Conservation (phyloP, 1,140 invertebrate genomes). For the Acromyrmex heyeri region DNA sequence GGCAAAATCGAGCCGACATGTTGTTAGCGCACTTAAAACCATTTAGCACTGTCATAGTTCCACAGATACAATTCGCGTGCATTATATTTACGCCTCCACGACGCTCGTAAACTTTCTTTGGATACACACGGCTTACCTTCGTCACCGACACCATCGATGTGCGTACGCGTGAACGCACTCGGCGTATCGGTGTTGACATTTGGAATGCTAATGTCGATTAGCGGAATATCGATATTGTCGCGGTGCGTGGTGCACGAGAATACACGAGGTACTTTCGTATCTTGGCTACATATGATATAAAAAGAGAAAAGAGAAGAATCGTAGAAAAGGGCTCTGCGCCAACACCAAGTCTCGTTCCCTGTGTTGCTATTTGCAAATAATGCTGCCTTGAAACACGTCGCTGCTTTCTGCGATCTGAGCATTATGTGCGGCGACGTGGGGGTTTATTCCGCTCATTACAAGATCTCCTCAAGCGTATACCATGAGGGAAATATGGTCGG, state of each 20-base stretch:
- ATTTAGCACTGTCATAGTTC: constrained; percentile 75
- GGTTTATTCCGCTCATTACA: constrained; percentile 48
- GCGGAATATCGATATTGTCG: constrained; percentile 71
- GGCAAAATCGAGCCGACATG: constrained; percentile 64
- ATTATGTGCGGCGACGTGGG: constrained; percentile 25
- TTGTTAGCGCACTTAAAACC: constrained; percentile 65
- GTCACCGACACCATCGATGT: neutral
- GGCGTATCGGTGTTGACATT: constrained; percentile 72
- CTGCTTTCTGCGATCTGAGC: constrained; percentile 44
- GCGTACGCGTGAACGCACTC: neutral
- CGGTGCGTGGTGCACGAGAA: constrained; percentile 20
- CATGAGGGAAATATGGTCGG: constrained; percentile 19
- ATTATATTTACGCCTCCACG: constrained; percentile 44
- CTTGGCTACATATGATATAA: constrained; percentile 35
- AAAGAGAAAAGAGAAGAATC: constrained; percentile 29
- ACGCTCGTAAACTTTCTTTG: constrained; percentile 73
- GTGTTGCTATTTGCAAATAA: constrained; percentile 40
- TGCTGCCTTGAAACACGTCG: constrained; percentile 26
- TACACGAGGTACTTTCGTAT: neutral
- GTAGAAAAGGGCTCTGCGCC: neutral
- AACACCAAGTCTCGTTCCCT: constrained; percentile 7
- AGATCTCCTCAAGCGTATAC: constrained; percentile 45
- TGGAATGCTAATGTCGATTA: constrained; percentile 78
- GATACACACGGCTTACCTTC: constrained; percentile 38
- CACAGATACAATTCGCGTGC: constrained; percentile 14